These are phyloP conservation scores for Hydropsyche tenuis DNA, from an alignment of 1,140 invertebrate genomes.

Conservation along the genomic window DNA sequence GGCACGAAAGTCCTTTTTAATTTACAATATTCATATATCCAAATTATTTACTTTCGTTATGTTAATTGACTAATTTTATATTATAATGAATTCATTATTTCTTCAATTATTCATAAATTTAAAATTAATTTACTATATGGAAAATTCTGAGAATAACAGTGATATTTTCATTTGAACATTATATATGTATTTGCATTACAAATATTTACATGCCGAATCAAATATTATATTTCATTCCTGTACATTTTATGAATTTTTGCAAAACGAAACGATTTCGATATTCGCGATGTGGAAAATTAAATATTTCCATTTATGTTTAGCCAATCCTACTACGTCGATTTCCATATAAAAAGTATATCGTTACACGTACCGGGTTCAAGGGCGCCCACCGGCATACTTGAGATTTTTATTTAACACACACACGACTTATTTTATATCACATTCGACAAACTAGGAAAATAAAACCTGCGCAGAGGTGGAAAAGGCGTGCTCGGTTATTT, in stretches of 20 bases:
- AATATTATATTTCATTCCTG: neutral
- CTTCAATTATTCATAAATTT: no score
- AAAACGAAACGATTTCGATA: neutral
- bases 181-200: no score
- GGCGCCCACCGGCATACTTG: neutral
- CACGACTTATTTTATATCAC: no score
- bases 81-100: no score
- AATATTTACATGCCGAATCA: neutral
- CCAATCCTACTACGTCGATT: neutral
- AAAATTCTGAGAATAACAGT: no score
- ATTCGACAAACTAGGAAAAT: neutral
- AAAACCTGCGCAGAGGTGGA: neutral
- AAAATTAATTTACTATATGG: no score
- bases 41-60: no score
- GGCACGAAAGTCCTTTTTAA: no score
- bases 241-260: neutral
- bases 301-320: neutral
- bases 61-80: no score
- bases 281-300: neutral
- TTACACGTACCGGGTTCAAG: neutral
- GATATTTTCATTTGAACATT: no score
- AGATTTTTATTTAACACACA: neutral
- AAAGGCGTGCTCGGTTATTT: constrained; percentile 40
- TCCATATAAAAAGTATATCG: neutral
- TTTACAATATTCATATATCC: no score